These are phyloP conservation scores for Oostethus manadensis DNA, from an alignment of 2,113 vertebrate species.

Conservation along the genomic window DNA sequence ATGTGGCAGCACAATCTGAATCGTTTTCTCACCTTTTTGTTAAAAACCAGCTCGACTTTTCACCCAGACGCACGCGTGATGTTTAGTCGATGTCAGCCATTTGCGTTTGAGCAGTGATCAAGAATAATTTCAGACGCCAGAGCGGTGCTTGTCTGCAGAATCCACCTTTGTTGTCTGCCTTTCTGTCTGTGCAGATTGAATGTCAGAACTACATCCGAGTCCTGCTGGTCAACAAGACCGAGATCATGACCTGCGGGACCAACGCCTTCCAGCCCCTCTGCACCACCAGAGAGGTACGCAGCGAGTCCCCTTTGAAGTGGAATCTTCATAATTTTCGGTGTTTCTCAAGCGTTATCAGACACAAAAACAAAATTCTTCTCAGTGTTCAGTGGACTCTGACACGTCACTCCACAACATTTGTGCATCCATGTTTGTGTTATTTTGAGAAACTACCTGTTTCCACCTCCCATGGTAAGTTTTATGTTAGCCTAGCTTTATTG, in stretches of 20 bases:
- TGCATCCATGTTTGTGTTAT: no score
- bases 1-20: constrained; percentile 26
- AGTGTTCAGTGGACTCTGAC: not conserved
- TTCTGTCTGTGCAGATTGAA: constrained; percentile 78
- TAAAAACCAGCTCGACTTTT: no score
- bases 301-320: no score
- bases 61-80: no score
- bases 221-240: constrained; percentile 87
- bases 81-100: no score
- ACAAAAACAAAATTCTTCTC: not conserved
- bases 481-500: no score
- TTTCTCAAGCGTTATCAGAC: not conserved
- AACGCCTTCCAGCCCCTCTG: constrained; percentile 94
- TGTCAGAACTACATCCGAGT: constrained; percentile 98
- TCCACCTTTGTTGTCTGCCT: not conserved
- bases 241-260: constrained; percentile 93
- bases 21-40: constrained; percentile 18
- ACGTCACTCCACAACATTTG: no score
- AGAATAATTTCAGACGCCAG: not conserved
- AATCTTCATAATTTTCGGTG: not conserved
- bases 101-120: no score
- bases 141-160: not conserved
- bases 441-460: no score
- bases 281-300: constrained; percentile 86
- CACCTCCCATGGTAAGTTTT: no score